A percentile compares a stretch with the other conserved stretches of the same genome.
Evolutionary conservation across 2,888 invertebrate species (phyloP).

Genomic region (Ophion obscuratus): DNA sequence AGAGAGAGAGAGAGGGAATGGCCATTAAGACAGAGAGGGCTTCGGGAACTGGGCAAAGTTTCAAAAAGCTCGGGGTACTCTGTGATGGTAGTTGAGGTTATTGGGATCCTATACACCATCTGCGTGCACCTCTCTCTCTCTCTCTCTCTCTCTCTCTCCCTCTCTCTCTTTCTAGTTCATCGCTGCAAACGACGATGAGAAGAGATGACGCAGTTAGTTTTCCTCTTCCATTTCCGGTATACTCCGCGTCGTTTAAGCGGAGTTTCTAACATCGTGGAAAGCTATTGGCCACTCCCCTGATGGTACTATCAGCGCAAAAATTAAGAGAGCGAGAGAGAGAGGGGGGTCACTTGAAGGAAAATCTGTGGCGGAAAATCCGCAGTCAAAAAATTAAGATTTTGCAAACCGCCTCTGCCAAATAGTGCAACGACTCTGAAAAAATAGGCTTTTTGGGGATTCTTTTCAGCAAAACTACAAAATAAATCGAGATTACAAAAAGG

Average conservation of each 20-base stretch:
- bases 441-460: too few relatives aligned
- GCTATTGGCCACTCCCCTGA: conserved; percentile 10
- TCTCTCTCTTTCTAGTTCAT: conserved; percentile 8
- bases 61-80: conserved; percentile 23
- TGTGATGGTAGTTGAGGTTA: not conserved
- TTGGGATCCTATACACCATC: conserved; percentile 1
- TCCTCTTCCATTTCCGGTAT: conserved; percentile 1
- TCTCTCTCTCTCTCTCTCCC: not conserved
- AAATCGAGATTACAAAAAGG: too few relatives aligned
- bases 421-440: too few relatives aligned
- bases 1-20: not conserved
- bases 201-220: conserved; percentile 32
- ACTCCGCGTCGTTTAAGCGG: conserved; percentile 37
- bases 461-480: too few relatives aligned
- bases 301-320: conserved; percentile 45
- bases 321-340: conserved; percentile 36
- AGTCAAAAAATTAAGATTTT: not conserved
- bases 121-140: not conserved
- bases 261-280: conserved; percentile 46
- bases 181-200: conserved; percentile 12
- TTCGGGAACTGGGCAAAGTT: conserved; percentile 12
- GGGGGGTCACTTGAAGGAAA: not conserved
- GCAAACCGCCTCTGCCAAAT: too few relatives aligned
- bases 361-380: not conserved
- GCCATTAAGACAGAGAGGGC: not conserved